These are phyloP conservation scores for Spizella passerina DNA, from an alignment of 2,797 vertebrate species.

Conservation along the genomic window DNA sequence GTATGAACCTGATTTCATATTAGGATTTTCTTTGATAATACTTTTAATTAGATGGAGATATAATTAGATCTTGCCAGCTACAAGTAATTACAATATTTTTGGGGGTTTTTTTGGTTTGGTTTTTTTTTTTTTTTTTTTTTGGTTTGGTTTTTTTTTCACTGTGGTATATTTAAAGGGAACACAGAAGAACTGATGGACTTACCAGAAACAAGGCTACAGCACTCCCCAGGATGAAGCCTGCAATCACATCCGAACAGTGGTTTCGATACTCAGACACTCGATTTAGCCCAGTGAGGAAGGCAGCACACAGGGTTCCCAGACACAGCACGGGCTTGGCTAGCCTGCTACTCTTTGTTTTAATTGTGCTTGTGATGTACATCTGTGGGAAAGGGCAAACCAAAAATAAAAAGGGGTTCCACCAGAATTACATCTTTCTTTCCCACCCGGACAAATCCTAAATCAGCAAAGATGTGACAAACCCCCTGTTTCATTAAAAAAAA, in stretches of 20 bases:
- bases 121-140: too few species aligned
- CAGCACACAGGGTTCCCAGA: slow-evolving; percentile 91
- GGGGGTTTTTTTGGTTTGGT: not conserved
- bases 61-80: not conserved
- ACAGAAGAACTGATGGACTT: not conserved
- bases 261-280: slow-evolving; percentile 97
- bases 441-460: not conserved
- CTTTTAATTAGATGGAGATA: not conserved
- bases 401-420: not conserved
- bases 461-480: not conserved
- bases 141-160: not conserved
- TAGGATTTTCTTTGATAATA: not conserved
- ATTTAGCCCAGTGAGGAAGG: slow-evolving; percentile 94
- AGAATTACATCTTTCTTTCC: not conserved
- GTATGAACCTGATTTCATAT: not conserved
- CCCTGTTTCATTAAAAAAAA: not conserved
- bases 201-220: slow-evolving; percentile 95
- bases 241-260: slow-evolving; percentile 95
- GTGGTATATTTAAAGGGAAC: not conserved
- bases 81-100: not conserved
- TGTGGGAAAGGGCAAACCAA: slow-evolving; percentile 60
- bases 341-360: slow-evolving; percentile 96
- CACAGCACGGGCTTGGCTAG: slow-evolving; percentile 96
- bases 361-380: slow-evolving; percentile 99
- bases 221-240: slow-evolving; percentile 93